These are phyloP conservation scores for Pheosia tremula DNA, from an alignment of 2,888 invertebrate genomes.

Conservation along the genomic window DNA sequence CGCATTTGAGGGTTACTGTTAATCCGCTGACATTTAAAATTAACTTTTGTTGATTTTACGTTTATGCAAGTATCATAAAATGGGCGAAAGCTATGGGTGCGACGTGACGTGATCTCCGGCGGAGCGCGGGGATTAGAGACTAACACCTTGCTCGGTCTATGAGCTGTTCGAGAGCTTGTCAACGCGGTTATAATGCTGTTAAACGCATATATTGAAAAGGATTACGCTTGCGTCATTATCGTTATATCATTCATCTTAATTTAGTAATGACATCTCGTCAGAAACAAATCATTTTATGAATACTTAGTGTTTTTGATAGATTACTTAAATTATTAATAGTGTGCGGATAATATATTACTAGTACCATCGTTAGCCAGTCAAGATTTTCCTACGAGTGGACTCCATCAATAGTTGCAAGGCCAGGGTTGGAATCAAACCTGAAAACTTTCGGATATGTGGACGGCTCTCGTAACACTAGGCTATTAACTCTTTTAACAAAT, in stretches of 20 bases:
- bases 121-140: conserved; percentile 64
- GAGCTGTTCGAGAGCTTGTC: conserved; percentile 72
- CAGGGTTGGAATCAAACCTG: too few species aligned
- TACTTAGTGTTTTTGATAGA: too few species aligned
- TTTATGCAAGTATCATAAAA: conserved; percentile 58
- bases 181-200: conserved; percentile 65
- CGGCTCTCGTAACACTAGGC: too few species aligned
- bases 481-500: too few species aligned
- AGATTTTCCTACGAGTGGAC: too few species aligned
- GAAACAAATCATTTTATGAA: too few species aligned
- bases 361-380: too few species aligned
- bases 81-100: conserved; percentile 48
- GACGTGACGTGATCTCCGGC: conserved; percentile 64
- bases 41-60: conserved; percentile 69
- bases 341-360: too few species aligned
- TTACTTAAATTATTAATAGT: too few species aligned
- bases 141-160: conserved; percentile 70
- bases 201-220: conserved; percentile 65
- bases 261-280: neutral
- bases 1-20: conserved; percentile 46
- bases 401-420: too few species aligned
- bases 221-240: conserved; percentile 59
- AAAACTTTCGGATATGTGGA: too few species aligned
- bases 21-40: conserved; percentile 73
- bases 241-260: conserved; percentile 8